Base-by-base conservation (phyloP, 2,113 vertebrate species). In the Myotis lucifugus region DNA sequence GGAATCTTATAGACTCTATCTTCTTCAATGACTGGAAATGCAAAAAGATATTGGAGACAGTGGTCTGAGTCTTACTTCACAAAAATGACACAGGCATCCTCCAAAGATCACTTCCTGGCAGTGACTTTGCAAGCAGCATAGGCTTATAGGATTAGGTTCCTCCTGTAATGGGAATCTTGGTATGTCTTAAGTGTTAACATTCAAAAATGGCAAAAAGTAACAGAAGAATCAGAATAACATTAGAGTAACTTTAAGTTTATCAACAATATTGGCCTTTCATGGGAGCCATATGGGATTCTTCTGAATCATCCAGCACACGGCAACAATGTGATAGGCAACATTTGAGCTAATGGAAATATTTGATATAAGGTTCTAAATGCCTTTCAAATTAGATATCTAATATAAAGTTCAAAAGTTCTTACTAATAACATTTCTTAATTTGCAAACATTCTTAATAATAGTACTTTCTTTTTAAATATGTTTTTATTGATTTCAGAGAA, bases 301-400 rank as follows among this genome's bases (percentile, higher is more conserved):
- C 83, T 25, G 37, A 95, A 54, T 78, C n/a, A 74, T 37, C 73
- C 69, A 95, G 93, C 78, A 56, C 66, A 69, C 37, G 11, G 17
- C 70, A 29, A 40, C 78, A 93, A 13, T 27, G 34, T n/a, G 27
- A 29, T 87, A 73, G 73, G 34, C 37, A 95, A 66, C 8, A 84
- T 90, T 69, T 86, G 23, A 70, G 15, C 82, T 87, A 64, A 48
- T 37, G 34, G 14, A 78, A 87, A 86, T 73, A 90, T 59, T 90
- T 40, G 15, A 61, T 67, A 66, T 50, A 91, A 70, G 14, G 76
- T 79, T 95, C 37, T 40, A 95, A 95, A 79, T 59, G 21, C 27
- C 50, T 94, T 91, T 90, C 76, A 88, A 95, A 93, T 83, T 74
- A 61, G 48, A 79, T 42, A 52, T 25, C 72, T 76, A 83, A n/a